Base-by-base conservation (phyloP, 2,888 invertebrate genomes). In the Anarsia innoxiella region DNA sequence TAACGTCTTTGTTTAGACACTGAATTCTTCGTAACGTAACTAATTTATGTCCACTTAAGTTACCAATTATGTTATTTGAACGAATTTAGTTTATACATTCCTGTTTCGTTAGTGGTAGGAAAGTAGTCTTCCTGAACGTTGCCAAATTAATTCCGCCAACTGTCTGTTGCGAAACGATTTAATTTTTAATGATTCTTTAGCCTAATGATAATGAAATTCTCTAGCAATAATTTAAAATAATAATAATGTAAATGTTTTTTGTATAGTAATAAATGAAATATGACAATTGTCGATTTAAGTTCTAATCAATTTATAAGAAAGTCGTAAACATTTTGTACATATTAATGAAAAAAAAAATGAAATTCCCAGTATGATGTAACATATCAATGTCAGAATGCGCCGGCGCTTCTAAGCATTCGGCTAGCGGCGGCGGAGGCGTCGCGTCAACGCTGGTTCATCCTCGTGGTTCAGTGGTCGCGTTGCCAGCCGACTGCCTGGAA, bases 51-150 rank as follows among this genome's bases (percentile, higher is more conserved):
- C 71, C 67, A 72, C 70, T 62, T 76, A 51, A 77, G 83, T 84
- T 84, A 84, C 83, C 83, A 83, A 62, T n/a, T 75, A 56, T 73
- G 77, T 79, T 80, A 73, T 78, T 73, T 59, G 70, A 79, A 69
- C 80, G 80, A 80, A 80, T 83, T 84, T 82, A 80, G 80, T 83
- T 78, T 65, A 68, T 66, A 74, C 80, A 82, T 76, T 79, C 73
- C 78, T 80, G 74, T 84, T 82, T 82, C 76, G 77, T 79, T 78
- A 80, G 78, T 79, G 69, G 74, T 83, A 83, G 78, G 72, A 78
- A 76, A 80, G 79, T 82, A 82, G 83, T 84, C 84, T 84, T 84
- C 83, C 82, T 77, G 65, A 83, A 80, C 78, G 79, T 82, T 83
- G 84, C 84, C 84, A 84, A 84, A 84, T 79, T 76, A 63, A 68